These are phyloP conservation scores for Liparis tanakae DNA, from an alignment of 2,797 vertebrate species.

Conservation along the genomic window DNA sequence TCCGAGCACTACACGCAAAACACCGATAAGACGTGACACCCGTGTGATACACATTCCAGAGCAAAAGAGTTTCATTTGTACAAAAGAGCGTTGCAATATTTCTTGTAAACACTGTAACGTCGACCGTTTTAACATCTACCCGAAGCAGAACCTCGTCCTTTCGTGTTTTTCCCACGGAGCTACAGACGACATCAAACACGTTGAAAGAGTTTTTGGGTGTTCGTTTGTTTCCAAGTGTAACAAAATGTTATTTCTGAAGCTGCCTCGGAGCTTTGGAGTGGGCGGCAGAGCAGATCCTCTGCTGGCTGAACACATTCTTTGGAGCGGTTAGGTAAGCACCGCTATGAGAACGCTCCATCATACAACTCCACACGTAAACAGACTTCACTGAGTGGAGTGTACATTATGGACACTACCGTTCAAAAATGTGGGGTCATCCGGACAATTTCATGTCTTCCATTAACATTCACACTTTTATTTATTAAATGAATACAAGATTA, in stretches of 20 bases:
- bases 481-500: too few species aligned
- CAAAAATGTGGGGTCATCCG: too few species aligned
- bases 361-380: slow-evolving; percentile 57
- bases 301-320: slow-evolving; percentile 58
- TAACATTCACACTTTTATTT: too few species aligned
- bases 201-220: slow-evolving; percentile 24
- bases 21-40: slow-evolving; percentile 38
- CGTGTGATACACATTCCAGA: slow-evolving; percentile 26
- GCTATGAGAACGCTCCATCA: slow-evolving; percentile 31
- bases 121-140: slow-evolving; percentile 22
- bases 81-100: slow-evolving; percentile 23
- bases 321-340: slow-evolving; percentile 58
- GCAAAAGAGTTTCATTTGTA: slow-evolving; percentile 20
- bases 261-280: slow-evolving; percentile 52
- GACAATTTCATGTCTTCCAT: too few species aligned
- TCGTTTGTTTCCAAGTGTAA: slow-evolving; percentile 30
- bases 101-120: slow-evolving; percentile 44
- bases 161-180: slow-evolving; percentile 32
- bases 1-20: slow-evolving; percentile 20
- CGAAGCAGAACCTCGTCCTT: slow-evolving; percentile 17
- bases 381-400: slow-evolving; percentile 26
- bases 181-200: slow-evolving; percentile 51
- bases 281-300: slow-evolving; percentile 50
- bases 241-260: slow-evolving; percentile 46
- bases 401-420: too few species aligned